phyloP scores from a whole-genome alignment of 2,113 vertebrate genomes.

The Chroicocephalus ridibundus region DNA sequence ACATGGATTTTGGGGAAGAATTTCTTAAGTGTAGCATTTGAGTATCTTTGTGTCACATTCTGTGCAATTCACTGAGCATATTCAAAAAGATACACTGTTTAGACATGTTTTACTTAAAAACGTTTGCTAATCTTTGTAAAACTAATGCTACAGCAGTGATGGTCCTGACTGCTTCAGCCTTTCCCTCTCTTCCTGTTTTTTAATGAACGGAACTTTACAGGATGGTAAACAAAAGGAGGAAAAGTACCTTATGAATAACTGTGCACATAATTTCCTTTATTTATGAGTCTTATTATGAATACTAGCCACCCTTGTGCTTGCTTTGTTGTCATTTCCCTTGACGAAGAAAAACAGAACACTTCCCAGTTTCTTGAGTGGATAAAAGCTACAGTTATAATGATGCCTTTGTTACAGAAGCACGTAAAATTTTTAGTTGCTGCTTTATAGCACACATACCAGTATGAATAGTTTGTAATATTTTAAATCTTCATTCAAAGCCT shows the following conservation, averaged over 20 bases:
- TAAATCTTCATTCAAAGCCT: background rate
- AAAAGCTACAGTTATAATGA: background rate
- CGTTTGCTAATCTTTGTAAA: background rate
- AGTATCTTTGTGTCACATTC: background rate
- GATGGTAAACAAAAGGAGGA: slow-evolving; percentile 72
- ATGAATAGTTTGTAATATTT: background rate
- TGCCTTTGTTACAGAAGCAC: background rate
- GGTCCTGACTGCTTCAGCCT: slow-evolving; percentile 17
- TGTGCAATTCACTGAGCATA: background rate
- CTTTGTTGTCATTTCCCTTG: slow-evolving; percentile 51
- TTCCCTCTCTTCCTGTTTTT: slow-evolving; percentile 68
- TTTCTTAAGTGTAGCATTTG: background rate
- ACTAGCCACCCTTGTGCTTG: slow-evolving; percentile 37
- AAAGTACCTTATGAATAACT: slow-evolving; percentile 63
- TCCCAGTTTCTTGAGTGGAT: slow-evolving; percentile 7
- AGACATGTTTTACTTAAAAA: background rate
- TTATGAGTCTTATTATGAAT: slow-evolving; percentile 50
- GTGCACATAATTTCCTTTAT: slow-evolving; percentile 64
- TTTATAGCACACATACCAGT: background rate
- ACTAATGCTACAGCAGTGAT: background rate
- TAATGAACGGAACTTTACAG: slow-evolving; percentile 56
- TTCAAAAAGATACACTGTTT: background rate
- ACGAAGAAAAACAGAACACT: slow-evolving; percentile 22
- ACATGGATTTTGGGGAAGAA: background rate
- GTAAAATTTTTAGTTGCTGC: background rate